Evolutionary conservation across 1,140 invertebrate species (phyloP).

Genomic region (Euborellia annulipes): DNA sequence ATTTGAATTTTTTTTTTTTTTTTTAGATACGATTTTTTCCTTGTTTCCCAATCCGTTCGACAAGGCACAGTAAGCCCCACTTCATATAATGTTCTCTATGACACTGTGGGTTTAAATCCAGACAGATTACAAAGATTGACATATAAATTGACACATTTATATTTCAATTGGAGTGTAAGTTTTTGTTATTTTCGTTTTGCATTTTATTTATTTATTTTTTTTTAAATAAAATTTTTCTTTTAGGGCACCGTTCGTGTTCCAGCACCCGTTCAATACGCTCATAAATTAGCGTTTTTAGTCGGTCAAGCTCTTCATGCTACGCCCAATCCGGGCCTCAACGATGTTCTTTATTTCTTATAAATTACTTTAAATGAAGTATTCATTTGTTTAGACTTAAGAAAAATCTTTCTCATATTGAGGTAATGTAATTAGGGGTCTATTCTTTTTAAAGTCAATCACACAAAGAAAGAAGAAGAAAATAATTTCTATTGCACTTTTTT

Average conservation of each 20-base stretch:
- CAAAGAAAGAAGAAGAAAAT: too few species aligned
- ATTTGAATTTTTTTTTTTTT: too few species aligned
- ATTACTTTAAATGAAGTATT: too few species aligned
- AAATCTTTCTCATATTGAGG: too few species aligned
- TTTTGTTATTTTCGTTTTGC: too few species aligned
- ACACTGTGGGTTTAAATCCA: slow-evolving; percentile 38
- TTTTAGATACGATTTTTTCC: slow-evolving; percentile 62
- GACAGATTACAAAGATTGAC: slow-evolving; percentile 57
- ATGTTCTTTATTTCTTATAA: slow-evolving; percentile 11
- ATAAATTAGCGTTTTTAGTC: slow-evolving; percentile 68
- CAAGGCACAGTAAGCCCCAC: slow-evolving; percentile 73
- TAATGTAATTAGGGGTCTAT: too few species aligned
- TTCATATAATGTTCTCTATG: slow-evolving; percentile 59
- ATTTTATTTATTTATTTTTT: too few species aligned
- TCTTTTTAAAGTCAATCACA: too few species aligned
- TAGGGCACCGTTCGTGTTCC: slow-evolving; percentile 64
- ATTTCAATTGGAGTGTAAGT: slow-evolving; percentile 56
- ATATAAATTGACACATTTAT: slow-evolving; percentile 68
- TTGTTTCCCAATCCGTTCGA: slow-evolving; percentile 57
- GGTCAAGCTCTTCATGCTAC: slow-evolving; percentile 49
- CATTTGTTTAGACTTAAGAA: too few species aligned
- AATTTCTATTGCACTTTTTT: too few species aligned
- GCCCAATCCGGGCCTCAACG: slow-evolving; percentile 22
- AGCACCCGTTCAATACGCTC: slow-evolving; percentile 72
- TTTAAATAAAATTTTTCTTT: slow-evolving; percentile 10